phyloP scores from a whole-genome alignment of 1,140 invertebrate species.

The Parasteatoda tepidariorum region DNA sequence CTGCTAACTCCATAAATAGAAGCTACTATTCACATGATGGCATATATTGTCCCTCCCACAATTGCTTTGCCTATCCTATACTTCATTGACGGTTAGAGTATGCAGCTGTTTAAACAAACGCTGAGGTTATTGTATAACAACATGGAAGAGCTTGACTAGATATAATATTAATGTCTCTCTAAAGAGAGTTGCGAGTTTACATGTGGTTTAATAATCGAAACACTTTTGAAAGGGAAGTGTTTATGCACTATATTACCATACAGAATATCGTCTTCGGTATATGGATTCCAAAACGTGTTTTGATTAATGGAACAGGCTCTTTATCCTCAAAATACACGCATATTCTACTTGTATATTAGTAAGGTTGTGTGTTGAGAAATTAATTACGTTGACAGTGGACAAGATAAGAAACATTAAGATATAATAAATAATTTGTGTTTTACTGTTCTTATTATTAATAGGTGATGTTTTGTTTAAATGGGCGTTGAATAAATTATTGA shows the following conservation, averaged over 20 bases:
- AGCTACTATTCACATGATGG: not conserved
- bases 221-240: slow-evolving; percentile 11
- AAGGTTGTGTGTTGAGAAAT: too few species aligned
- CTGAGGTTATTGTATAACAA: not conserved
- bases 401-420: too few species aligned
- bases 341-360: too few species aligned
- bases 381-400: too few species aligned
- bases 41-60: slow-evolving; percentile 2
- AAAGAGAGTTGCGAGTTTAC: slow-evolving; percentile 1
- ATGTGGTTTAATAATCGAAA: not conserved
- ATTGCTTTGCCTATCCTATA: not conserved
- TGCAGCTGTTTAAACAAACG: slow-evolving; percentile 26
- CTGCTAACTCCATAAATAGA: not conserved
- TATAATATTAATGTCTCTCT: not conserved
- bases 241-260: not conserved
- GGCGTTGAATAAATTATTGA: too few species aligned
- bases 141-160: not conserved
- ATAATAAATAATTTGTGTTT: too few species aligned
- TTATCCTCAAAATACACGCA: not conserved
- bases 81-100: not conserved
- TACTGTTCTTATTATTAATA: too few species aligned
- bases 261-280: not conserved
- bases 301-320: slow-evolving; percentile 4
- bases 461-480: too few species aligned
- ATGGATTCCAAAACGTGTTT: not conserved